phyloP scores from a whole-genome alignment of 2,888 invertebrate species.

The Chymomyza procnemis region DNA sequence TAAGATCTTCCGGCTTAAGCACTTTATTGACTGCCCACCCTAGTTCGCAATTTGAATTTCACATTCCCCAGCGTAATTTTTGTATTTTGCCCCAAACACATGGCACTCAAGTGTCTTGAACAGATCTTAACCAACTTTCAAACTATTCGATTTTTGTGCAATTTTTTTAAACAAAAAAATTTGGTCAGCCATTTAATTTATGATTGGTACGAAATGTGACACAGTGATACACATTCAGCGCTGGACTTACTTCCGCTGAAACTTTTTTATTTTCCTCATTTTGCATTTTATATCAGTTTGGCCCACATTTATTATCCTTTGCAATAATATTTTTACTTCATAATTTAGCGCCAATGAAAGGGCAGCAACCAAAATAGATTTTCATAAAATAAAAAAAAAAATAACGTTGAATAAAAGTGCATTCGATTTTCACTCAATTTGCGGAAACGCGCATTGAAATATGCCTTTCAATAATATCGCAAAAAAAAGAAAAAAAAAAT shows the following conservation, averaged over 20 bases:
- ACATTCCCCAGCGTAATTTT: too few relatives aligned
- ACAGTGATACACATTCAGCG: neutral
- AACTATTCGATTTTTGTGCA: conserved; percentile 1
- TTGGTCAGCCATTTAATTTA: conserved; percentile 26
- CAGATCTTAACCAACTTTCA: neutral
- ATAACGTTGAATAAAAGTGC: too few relatives aligned
- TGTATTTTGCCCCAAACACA: too few relatives aligned
- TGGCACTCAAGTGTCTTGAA: neutral
- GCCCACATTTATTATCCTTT: conserved; percentile 55
- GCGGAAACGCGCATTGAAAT: conserved; percentile 51
- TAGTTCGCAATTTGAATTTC: too few relatives aligned
- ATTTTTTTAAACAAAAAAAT: neutral
- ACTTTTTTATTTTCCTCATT: neutral
- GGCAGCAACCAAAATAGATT: conserved; percentile 7
- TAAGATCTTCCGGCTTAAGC: too few relatives aligned
- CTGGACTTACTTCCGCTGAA: neutral
- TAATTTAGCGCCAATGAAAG: conserved; percentile 39
- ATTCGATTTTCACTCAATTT: conserved; percentile 53
- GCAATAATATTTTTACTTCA: conserved; percentile 64
- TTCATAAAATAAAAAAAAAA: neutral
- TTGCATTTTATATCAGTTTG: conserved; percentile 8
- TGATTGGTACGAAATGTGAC: conserved; percentile 13
- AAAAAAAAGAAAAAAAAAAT: conserved; percentile 12
- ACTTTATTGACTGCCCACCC: too few relatives aligned
- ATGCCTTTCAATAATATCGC: conserved; percentile 53